These are phyloP conservation scores for Amphimallon solstitiale DNA, from an alignment of 2,888 invertebrate genomes.

Conservation along the genomic window DNA sequence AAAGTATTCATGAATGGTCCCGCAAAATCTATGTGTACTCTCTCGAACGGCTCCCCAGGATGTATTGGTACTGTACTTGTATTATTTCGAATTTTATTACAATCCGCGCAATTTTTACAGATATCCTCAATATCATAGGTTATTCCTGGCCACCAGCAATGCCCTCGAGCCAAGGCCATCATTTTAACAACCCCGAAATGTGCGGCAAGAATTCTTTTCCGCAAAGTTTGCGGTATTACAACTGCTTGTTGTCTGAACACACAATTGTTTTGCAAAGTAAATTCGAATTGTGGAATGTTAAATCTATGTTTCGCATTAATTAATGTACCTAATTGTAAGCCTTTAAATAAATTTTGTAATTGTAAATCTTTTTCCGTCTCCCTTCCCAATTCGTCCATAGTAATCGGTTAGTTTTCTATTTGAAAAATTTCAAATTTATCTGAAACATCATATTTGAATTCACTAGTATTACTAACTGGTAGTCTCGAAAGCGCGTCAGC, in stretches of 20 bases:
- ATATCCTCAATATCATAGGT: slow-evolving; percentile 27
- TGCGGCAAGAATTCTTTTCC: slow-evolving; percentile 11
- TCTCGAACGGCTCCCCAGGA: slow-evolving; percentile 46
- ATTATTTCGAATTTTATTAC: slow-evolving; percentile 39
- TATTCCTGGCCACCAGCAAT: slow-evolving; percentile 40
- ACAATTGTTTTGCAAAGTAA: slow-evolving; percentile 20
- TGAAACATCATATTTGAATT: not conserved
- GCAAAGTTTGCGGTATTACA: slow-evolving; percentile 14
- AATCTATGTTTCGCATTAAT: not conserved
- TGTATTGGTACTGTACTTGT: slow-evolving; percentile 36
- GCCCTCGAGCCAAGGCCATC: slow-evolving; percentile 33
- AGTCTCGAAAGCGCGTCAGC: too few species aligned
- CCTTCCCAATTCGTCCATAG: slow-evolving; percentile 4
- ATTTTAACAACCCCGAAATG: slow-evolving; percentile 32
- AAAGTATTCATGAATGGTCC: slow-evolving; percentile 41
- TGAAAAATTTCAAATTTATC: too few species aligned
- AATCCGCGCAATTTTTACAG: slow-evolving; percentile 20
- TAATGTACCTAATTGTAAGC: not conserved
- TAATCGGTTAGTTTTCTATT: slow-evolving; percentile 25
- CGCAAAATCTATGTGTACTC: too few species aligned
- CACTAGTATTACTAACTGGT: not conserved
- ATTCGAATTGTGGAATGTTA: slow-evolving; percentile 10
- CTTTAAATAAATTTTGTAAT: slow-evolving; percentile 25
- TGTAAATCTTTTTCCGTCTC: slow-evolving; percentile 17
- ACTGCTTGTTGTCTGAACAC: slow-evolving; percentile 13